Conservation (phyloP, 2,797 vertebrate species). For the Orestias chungarensis region DNA sequence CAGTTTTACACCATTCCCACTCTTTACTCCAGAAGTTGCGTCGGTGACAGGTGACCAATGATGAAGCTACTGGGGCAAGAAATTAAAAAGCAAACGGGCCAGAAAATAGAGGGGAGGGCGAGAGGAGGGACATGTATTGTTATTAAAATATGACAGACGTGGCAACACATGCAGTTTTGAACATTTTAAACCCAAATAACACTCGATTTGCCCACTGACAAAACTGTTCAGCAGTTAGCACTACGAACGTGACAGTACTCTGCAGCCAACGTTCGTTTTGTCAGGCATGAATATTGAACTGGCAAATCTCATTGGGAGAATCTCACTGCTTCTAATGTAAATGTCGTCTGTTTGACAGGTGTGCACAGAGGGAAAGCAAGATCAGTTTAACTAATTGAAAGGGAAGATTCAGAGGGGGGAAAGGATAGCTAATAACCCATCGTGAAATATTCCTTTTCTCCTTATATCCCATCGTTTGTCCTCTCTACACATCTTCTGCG, state of each 20-base stretch:
- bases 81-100: conserved; percentile 78
- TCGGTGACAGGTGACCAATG: conserved; percentile 78
- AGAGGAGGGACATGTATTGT: conserved; percentile 62
- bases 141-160: conserved; percentile 73
- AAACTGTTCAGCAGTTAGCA: conserved; percentile 22
- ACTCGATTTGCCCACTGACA: conserved; percentile 28
- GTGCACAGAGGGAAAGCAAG: conserved; percentile 46
- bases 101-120: conserved; percentile 48
- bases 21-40: conserved; percentile 48
- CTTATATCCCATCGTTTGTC: conserved; percentile 14
- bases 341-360: conserved; percentile 74
- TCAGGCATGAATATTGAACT: conserved; percentile 50
- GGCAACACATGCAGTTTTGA: conserved; percentile 49
- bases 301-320: conserved; percentile 62
- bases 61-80: conserved; percentile 78
- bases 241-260: not conserved
- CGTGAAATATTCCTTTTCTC: conserved; percentile 37
- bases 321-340: conserved; percentile 68
- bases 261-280: conserved; percentile 25
- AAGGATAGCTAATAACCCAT: conserved; percentile 30
- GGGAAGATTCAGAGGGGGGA: conserved; percentile 58
- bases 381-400: conserved; percentile 66
- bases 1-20: conserved; percentile 36
- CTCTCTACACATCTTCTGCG: conserved; percentile 18
- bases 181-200: conserved; percentile 45